Evolutionary conservation across 2,113 vertebrate species (phyloP).

Genomic region (Zeus faber): DNA sequence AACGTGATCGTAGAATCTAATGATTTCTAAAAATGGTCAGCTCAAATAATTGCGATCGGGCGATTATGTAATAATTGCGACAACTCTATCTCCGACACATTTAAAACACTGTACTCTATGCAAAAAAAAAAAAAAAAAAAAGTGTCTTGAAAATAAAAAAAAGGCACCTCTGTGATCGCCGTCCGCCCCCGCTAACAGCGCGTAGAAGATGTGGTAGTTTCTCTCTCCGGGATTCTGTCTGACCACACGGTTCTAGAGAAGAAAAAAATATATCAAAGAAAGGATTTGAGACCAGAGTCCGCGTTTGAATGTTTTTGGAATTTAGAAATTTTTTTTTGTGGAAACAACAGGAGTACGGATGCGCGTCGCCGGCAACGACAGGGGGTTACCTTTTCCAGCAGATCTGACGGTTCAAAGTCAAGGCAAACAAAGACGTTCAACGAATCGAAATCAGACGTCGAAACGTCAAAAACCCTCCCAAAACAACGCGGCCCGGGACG

Average conservation of each 20-base stretch:
- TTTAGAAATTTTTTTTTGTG: neutral
- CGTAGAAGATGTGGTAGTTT: slow-evolving; percentile 92
- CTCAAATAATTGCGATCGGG: no score
- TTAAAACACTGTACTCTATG: no score
- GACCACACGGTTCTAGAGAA: slow-evolving; percentile 85
- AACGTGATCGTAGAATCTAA: no score
- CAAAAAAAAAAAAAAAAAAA: slow-evolving; percentile 10
- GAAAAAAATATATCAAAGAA: neutral
- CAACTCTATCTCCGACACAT: no score
- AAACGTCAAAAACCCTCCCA: neutral
- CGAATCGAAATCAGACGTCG: neutral
- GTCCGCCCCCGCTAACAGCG: slow-evolving; percentile 80
- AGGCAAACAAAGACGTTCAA: slow-evolving; percentile 31
- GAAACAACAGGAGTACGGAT: neutral
- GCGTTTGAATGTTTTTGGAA: neutral
- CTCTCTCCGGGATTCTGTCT: slow-evolving; percentile 87
- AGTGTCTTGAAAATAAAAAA: neutral
- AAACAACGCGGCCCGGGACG: no score
- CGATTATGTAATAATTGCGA: no score
- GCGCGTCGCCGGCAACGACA: neutral
- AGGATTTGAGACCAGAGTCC: neutral
- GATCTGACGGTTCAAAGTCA: slow-evolving; percentile 64
- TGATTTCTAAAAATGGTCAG: no score
- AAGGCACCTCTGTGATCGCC: slow-evolving; percentile 80
- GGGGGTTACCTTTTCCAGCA: slow-evolving; percentile 75